These are phyloP conservation scores for Drosophila picticornis DNA, from an alignment of 2,888 invertebrate species.

Conservation along the genomic window DNA sequence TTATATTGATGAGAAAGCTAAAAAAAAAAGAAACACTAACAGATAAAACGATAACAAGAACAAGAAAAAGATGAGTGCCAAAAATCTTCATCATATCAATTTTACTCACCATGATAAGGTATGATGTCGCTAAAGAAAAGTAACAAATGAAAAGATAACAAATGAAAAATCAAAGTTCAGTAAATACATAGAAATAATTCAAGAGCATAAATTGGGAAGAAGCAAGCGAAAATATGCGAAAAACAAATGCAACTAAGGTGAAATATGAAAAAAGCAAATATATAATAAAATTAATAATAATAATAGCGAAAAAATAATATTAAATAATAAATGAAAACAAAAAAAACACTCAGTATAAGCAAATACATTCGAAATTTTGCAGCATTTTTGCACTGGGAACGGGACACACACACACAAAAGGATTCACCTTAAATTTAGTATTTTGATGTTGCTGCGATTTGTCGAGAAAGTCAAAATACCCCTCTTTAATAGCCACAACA, in stretches of 20 bases:
- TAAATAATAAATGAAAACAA: constrained; percentile 22
- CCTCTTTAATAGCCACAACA: too few species aligned
- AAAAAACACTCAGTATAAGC: constrained; percentile 8
- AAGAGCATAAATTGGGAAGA: constrained; percentile 11
- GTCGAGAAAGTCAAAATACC: not conserved
- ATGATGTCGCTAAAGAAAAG: constrained; percentile 60
- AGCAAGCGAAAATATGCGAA: constrained; percentile 12
- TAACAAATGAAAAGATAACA: constrained; percentile 17
- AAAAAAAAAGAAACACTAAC: not conserved
- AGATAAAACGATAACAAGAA: constrained; percentile 28
- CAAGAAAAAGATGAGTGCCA: constrained; percentile 54
- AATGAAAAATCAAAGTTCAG: constrained; percentile 12
- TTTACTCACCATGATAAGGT: constrained; percentile 60
- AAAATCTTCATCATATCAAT: constrained; percentile 71
- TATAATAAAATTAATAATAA: constrained; percentile 29
- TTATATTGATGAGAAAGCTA: constrained; percentile 3
- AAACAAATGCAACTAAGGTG: constrained; percentile 73
- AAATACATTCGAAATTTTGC: constrained; percentile 16
- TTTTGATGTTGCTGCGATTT: not conserved
- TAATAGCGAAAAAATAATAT: constrained; percentile 19
- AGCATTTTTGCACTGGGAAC: constrained; percentile 7
- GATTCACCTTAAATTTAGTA: not conserved
- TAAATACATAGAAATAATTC: constrained; percentile 3
- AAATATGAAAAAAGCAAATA: constrained; percentile 52
- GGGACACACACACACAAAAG: not conserved